These are phyloP conservation scores for Panonychus citri DNA, from an alignment of 1,140 invertebrate genomes.

Conservation along the genomic window DNA sequence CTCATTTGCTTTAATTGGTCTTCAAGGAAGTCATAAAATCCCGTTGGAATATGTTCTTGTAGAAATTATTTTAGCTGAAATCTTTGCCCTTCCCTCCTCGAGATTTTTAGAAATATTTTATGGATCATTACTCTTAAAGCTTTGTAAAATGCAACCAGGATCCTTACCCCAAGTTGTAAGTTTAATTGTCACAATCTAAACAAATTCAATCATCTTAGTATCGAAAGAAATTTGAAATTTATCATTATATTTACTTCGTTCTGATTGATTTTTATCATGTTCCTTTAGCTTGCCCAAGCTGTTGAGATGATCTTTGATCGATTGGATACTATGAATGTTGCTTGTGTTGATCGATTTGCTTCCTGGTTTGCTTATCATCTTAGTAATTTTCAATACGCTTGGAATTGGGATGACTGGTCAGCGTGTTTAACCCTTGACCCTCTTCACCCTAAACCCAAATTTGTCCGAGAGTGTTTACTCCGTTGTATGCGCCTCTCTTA, in stretches of 20 bases:
- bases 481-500: slow-evolving; percentile 83
- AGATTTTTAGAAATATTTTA: slow-evolving; percentile 72
- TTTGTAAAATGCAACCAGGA: slow-evolving; percentile 86
- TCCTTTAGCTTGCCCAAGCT: slow-evolving; percentile 39
- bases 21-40: slow-evolving; percentile 76
- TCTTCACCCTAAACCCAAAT: slow-evolving; percentile 83
- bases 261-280: no score
- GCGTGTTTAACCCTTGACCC: slow-evolving; percentile 53
- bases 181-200: no score
- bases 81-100: slow-evolving; percentile 48
- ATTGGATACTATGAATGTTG: slow-evolving; percentile 86
- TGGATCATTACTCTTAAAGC: slow-evolving; percentile 80
- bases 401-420: slow-evolving; percentile 95
- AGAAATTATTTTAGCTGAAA: slow-evolving; percentile 65
- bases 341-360: slow-evolving; percentile 84
- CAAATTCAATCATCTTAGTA: neutral
- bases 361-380: slow-evolving; percentile 97
- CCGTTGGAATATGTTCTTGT: slow-evolving; percentile 95
- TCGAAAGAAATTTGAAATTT: neutral
- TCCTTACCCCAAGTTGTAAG: slow-evolving; percentile 74
- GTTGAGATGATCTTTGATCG: slow-evolving; percentile 88
- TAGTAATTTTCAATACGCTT: slow-evolving; percentile 96
- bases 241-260: neutral
- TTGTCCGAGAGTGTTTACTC: slow-evolving; percentile 71
- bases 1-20: slow-evolving; percentile 60